Evolutionary conservation across 2,888 invertebrate species (phyloP).

Genomic region (Brenthis daphne): DNA sequence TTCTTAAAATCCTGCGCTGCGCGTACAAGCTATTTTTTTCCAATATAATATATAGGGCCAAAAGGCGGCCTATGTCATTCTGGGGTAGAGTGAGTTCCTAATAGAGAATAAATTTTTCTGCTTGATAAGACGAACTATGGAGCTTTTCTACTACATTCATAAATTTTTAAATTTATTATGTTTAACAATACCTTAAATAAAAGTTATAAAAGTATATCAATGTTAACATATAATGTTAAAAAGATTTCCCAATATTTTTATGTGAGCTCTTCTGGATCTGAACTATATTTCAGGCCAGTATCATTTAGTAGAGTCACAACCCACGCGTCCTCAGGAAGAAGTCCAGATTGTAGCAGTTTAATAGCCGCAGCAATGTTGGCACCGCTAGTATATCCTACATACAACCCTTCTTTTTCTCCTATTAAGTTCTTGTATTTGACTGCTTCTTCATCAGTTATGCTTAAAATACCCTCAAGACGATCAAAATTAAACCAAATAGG

Average conservation of each 20-base stretch:
- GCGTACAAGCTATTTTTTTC: too few relatives aligned
- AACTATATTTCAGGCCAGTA: slow-evolving; percentile 70
- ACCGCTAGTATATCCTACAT: slow-evolving; percentile 73
- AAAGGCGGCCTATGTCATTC: too few relatives aligned
- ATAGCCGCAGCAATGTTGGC: slow-evolving; percentile 75
- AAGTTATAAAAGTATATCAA: neutral
- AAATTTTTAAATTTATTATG: neutral
- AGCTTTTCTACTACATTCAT: neutral
- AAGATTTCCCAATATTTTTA: neutral
- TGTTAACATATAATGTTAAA: slow-evolving; percentile 1
- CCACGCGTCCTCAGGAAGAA: slow-evolving; percentile 67
- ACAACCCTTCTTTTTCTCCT: slow-evolving; percentile 70
- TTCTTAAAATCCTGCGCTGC: too few relatives aligned
- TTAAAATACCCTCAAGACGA: slow-evolving; percentile 64
- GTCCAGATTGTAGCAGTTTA: slow-evolving; percentile 64
- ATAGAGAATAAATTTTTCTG: too few relatives aligned
- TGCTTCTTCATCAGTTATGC: slow-evolving; percentile 68
- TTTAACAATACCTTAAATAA: slow-evolving; percentile 1
- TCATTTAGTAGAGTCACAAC: slow-evolving; percentile 70
- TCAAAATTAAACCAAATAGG: slow-evolving; percentile 68
- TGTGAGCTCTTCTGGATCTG: slow-evolving; percentile 53
- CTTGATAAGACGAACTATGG: too few relatives aligned
- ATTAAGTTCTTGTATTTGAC: slow-evolving; percentile 62
- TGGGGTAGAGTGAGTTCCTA: too few relatives aligned
- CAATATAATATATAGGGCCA: too few relatives aligned